Percentiles rank a stretch among this genome's conserved stretches.
Evolutionary conservation across 1,140 invertebrate genomes (phyloP).

Genomic region (Propsilocerus akamusi): DNA sequence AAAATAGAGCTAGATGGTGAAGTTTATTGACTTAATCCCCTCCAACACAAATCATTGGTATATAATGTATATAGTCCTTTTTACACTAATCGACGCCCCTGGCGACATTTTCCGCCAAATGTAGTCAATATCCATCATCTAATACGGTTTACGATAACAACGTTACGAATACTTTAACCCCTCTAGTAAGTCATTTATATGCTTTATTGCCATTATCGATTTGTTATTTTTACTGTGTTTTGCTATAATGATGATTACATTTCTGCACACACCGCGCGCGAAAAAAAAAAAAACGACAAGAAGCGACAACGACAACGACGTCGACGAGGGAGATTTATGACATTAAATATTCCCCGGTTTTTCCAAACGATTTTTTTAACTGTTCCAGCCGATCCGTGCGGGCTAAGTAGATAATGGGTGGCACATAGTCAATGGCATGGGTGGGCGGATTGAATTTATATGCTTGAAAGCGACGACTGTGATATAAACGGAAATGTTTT

Average conservation of each 20-base stretch:
- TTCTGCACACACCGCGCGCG: neutral
- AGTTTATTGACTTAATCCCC: too few relatives aligned
- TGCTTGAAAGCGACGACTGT: too few relatives aligned
- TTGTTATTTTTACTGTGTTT: neutral
- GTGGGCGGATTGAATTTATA: too few relatives aligned
- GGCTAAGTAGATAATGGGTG: too few relatives aligned
- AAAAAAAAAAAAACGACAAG: neutral
- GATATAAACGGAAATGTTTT: too few relatives aligned
- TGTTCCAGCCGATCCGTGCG: neutral
- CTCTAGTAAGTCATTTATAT: too few relatives aligned
- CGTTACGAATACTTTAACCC: too few relatives aligned
- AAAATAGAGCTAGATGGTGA: too few relatives aligned
- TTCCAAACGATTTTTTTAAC: neutral
- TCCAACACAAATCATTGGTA: too few relatives aligned
- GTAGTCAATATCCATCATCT: neutral
- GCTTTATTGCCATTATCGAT: neutral
- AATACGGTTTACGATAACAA: neutral
- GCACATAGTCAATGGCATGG: too few relatives aligned
- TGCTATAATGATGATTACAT: neutral
- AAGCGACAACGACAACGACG: neutral
- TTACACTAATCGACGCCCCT: neutral
- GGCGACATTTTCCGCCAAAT: neutral
- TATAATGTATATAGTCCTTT: neutral
- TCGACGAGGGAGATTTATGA: neutral
- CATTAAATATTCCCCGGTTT: neutral